Base-by-base conservation (phyloP, 2,888 invertebrate genomes). In the Melanophora roralis region DNA sequence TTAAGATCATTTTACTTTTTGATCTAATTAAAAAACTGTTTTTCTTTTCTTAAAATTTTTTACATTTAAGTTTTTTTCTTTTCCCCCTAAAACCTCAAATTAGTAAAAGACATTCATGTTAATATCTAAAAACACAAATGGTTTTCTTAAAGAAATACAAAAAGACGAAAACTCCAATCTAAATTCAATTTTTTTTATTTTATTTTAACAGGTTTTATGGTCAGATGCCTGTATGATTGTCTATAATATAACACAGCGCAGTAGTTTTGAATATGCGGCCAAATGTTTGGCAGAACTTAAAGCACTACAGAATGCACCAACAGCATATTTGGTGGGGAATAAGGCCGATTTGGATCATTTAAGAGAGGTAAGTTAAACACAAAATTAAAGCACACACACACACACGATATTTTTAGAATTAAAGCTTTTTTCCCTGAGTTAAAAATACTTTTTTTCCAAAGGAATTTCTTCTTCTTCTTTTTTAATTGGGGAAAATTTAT, bases 301-400 rank as follows among this genome's bases (percentile, higher is more conserved):
- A 84, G 89, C 91, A 38, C 87, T 92, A 69, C 91, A 92, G 55
- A 91, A 90, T 81, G 90, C 91, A 82, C 90, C 92, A 51, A 90
- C 91, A 21, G 91, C 91, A 49, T 93, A 94, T 51, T 89, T 96
- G 59, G 90, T 96, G 47, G 95, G 93, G 72, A 96, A 96, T 91
- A 96, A 95, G 89, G 93, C 93, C 40, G 95, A 96, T 90, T 91
- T 96, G 86, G 94, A 94, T 88, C 95, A 95, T 89, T 91, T 94
- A 77, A 91, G 95, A 92, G 93, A 94, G 92, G 95, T 95, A 86
- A 90, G 91, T 21, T 59, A 21, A 1, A 23, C n/a, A 21, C n/a
- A 36, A 57, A 51, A 51, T 27, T 23, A 64, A 55, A 34, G 5
- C 34, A 40, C 27, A 27, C 27, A 19, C 23, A 38, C 49, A 36